Conservation (phyloP, 2,888 invertebrate genomes). For the Nemapogon koenigi region DNA sequence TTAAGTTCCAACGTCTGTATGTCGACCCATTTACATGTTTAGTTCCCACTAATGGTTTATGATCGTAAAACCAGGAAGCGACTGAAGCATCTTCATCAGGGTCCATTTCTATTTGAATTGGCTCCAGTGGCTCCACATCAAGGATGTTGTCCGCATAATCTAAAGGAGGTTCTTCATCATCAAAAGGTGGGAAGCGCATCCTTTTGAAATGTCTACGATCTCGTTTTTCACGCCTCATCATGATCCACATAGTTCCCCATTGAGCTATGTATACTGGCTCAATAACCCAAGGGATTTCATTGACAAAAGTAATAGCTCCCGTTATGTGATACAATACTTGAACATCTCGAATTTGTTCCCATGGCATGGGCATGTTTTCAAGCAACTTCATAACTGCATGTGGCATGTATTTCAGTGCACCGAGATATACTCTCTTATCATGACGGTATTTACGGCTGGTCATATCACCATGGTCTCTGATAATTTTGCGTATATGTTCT, state of each 20-base stretch:
- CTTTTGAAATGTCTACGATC: conserved; percentile 98
- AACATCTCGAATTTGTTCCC: conserved; percentile 99
- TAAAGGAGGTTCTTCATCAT: conserved; percentile 99
- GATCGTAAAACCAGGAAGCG: conserved; percentile 98
- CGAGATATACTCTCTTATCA: conserved; percentile 97
- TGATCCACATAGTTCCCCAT: conserved; percentile 99
- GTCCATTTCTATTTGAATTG: conserved; percentile 98
- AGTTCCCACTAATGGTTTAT: conserved; percentile 92
- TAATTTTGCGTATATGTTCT: conserved; percentile 98
- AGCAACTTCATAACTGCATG: conserved; percentile 98
- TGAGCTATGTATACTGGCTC: conserved; percentile 99
- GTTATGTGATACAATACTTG: conserved; percentile 98
- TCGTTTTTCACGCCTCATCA: conserved; percentile 99
- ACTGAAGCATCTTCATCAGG: conserved; percentile 92
- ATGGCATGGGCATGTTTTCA: conserved; percentile 99
- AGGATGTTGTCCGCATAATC: conserved; percentile 99
- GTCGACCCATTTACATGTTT: conserved; percentile 96
- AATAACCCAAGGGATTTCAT: conserved; percentile 99
- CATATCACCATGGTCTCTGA: conserved; percentile 99
- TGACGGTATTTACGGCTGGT: conserved; percentile 98
- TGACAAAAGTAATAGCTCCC: conserved; percentile 99
- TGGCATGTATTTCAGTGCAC: conserved; percentile 99
- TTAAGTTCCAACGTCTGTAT: conserved; percentile 95
- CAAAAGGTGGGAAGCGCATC: conserved; percentile 99
- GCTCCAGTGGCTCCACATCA: conserved; percentile 98